phyloP scores from a whole-genome alignment of 2,797 vertebrate species.

The Numenius phaeopus region DNA sequence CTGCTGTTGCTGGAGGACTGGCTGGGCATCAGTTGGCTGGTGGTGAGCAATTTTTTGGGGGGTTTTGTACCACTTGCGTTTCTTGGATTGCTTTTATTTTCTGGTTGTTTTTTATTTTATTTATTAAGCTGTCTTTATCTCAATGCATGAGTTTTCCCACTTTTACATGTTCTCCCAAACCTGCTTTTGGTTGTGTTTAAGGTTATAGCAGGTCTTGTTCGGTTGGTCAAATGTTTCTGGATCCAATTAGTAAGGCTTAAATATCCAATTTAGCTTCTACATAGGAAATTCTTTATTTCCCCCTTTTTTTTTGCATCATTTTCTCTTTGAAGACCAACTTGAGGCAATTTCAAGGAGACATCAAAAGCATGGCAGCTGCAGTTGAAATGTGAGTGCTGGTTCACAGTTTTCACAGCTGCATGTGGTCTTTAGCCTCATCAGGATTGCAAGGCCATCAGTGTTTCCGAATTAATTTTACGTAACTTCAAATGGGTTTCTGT shows the following conservation, averaged over 20 bases:
- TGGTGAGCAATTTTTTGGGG: neutral
- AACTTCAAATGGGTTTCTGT: neutral
- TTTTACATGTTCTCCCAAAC: neutral
- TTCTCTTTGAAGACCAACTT: conserved; percentile 10
- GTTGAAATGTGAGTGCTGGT: neutral
- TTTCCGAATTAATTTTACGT: neutral
- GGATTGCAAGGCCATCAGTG: neutral
- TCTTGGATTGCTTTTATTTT: neutral
- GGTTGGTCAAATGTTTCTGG: neutral
- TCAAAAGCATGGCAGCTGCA: neutral
- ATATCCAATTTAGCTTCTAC: neutral
- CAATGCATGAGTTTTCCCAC: neutral
- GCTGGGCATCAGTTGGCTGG: neutral
- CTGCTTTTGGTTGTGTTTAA: neutral
- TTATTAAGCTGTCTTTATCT: neutral
- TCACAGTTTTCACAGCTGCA: neutral
- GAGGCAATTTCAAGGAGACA: neutral
- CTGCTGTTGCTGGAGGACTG: neutral
- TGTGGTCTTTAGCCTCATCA: neutral
- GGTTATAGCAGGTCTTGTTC: neutral
- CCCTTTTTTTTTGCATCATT: neutral
- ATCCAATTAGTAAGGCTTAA: neutral
- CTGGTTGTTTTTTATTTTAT: neutral
- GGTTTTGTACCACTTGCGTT: accelerated
- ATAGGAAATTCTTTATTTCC: neutral